Percentiles rank a stretch among this genome's conserved stretches.
These are phyloP conservation scores for Diploscapter pachys DNA, from an alignment of 1,140 invertebrate species.

Conservation along the genomic window DNA sequence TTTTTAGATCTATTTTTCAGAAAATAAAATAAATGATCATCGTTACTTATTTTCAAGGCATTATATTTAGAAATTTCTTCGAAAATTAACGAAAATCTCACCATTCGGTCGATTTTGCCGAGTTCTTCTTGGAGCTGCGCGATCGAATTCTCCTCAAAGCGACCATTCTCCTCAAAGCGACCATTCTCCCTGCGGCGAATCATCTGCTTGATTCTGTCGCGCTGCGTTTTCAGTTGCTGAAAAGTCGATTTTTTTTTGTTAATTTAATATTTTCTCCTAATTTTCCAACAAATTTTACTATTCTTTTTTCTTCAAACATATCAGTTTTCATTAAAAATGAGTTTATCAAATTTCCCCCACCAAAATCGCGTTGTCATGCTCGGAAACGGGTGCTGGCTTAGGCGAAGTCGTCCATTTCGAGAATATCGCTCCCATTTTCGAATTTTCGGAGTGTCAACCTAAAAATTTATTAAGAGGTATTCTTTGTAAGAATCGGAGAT, in stretches of 20 bases:
- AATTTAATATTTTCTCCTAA: conserved; percentile 43
- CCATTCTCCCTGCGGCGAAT: conserved; percentile 79
- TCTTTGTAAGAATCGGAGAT: no score
- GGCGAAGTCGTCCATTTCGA: conserved; percentile 27
- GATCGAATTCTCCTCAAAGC: conserved; percentile 84
- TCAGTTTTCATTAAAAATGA: no score
- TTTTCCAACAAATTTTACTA: neutral
- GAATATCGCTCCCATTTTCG: conserved; percentile 40
- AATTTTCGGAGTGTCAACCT: no score
- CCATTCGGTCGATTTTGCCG: conserved; percentile 81
- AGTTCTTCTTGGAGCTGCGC: conserved; percentile 81
- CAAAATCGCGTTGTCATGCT: conserved; percentile 86
- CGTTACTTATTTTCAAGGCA: no score
- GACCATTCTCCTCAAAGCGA: conserved; percentile 86
- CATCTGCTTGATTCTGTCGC: conserved; percentile 91
- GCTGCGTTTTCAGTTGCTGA: conserved; percentile 88
- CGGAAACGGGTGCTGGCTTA: conserved; percentile 61
- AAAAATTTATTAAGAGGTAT: no score
- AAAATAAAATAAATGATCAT: neutral
- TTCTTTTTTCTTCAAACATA: neutral
- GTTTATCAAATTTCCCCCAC: conserved; percentile 66
- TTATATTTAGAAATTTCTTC: neutral
- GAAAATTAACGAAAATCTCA: conserved; percentile 34
- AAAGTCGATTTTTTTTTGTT: no score
- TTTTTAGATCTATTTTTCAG: no score